Evolutionary conservation across 1,140 invertebrate species (phyloP).

Genomic region (Diprion similis): DNA sequence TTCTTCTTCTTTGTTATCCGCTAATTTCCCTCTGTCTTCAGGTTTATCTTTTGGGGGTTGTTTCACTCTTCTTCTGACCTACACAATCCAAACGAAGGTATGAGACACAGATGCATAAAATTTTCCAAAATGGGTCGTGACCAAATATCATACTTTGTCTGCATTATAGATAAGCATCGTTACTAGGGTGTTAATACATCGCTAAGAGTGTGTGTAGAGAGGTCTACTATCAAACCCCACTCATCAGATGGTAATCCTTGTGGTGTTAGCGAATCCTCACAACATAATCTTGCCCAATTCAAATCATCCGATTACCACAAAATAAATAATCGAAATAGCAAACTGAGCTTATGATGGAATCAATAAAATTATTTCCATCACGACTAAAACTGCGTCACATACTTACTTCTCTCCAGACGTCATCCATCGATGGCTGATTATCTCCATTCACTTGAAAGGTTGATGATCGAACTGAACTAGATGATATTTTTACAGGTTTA

Average conservation of each 20-base stretch:
- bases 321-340: not conserved
- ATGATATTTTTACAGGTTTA: not conserved
- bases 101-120: not conserved
- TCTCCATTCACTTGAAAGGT: slow-evolving; percentile 27
- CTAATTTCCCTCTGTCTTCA: slow-evolving; percentile 51
- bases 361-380: slow-evolving; percentile 34
- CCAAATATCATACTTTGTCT: no score
- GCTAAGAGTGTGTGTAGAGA: slow-evolving; percentile 34
- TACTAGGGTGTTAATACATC: no score
- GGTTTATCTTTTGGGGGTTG: slow-evolving; percentile 54
- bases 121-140: not conserved
- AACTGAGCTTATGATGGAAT: not conserved
- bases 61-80: slow-evolving; percentile 64
- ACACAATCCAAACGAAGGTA: slow-evolving; percentile 14
- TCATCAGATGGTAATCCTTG: slow-evolving; percentile 38
- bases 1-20: slow-evolving; percentile 61
- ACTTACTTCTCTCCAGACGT: slow-evolving; percentile 40
- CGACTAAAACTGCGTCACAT: slow-evolving; percentile 16
- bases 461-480: not conserved
- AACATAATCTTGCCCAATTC: slow-evolving; percentile 46
- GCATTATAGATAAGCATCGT: not conserved
- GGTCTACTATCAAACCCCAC: slow-evolving; percentile 53
- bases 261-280: slow-evolving; percentile 50
- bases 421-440: slow-evolving; percentile 21
- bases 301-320: slow-evolving; percentile 8